phyloP scores from a whole-genome alignment of 2,113 vertebrate species.

The Phalacrocorax pelagicus region DNA sequence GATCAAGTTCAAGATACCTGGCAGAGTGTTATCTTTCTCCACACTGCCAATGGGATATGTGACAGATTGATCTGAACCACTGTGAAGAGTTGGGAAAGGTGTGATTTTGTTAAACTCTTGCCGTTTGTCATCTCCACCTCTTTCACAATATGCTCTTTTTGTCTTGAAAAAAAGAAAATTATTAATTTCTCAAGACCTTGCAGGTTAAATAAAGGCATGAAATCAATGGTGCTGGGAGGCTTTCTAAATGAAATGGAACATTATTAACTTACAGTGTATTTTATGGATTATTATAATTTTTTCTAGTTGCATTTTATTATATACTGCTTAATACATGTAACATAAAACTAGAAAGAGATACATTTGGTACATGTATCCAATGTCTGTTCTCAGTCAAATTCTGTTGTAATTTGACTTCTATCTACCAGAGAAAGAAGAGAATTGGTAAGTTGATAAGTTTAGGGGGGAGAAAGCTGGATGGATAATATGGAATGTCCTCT shows the following conservation, averaged over 20 bases:
- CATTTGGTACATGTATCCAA: too few species aligned
- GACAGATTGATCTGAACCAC: neutral
- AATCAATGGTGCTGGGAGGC: neutral
- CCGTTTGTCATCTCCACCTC: neutral
- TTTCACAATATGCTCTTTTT: neutral
- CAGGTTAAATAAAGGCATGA: neutral
- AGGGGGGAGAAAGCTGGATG: neutral
- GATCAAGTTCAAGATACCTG: neutral
- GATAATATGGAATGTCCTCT: neutral
- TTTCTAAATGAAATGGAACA: neutral
- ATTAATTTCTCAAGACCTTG: neutral
- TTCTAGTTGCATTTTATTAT: neutral
- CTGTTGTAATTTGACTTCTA: neutral
- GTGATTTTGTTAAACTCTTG: neutral
- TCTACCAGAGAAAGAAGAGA: neutral
- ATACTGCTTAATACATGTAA: neutral
- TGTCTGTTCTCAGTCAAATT: neutral
- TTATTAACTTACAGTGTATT: neutral
- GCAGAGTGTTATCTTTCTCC: neutral
- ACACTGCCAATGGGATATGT: accelerated
- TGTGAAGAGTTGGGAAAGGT: neutral
- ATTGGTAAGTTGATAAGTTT: neutral
- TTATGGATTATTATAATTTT: neutral
- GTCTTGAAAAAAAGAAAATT: neutral
- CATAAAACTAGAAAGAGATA: neutral